Percentiles rank a stretch among this genome's conserved stretches.
Evolutionary conservation across 2,113 vertebrate species (phyloP).

Genomic region (Siniperca chuatsi): DNA sequence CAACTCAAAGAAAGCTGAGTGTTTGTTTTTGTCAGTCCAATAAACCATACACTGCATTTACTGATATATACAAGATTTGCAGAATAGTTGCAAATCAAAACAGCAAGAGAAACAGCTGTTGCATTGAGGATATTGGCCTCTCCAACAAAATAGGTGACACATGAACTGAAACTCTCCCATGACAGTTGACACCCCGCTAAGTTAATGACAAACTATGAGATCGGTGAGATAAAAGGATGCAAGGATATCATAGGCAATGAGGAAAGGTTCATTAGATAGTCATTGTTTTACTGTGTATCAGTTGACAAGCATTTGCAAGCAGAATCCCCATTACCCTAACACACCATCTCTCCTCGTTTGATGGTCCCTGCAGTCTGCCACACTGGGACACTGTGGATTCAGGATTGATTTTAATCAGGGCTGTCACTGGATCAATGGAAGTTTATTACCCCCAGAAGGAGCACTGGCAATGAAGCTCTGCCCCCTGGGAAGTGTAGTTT

Average conservation of each 20-base stretch:
- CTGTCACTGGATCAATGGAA: constrained; percentile 82
- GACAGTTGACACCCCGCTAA: neutral
- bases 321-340: neutral
- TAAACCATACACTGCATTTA: neutral
- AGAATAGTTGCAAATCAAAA: neutral
- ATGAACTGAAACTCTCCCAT: neutral
- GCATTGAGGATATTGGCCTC: neutral
- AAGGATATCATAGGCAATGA: neutral
- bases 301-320: constrained; percentile 22
- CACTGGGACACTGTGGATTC: constrained; percentile 64
- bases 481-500: constrained; percentile 79
- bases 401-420: constrained; percentile 82
- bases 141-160: neutral
- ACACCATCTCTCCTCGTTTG: constrained; percentile 40
- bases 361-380: constrained; percentile 57
- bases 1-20: neutral
- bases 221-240: neutral
- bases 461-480: constrained; percentile 70
- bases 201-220: neutral
- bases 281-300: constrained; percentile 33
- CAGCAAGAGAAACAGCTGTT: neutral
- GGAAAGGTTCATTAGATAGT: constrained; percentile 29
- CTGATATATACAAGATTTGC: too few relatives aligned
- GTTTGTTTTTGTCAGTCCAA: neutral
- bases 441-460: constrained; percentile 83